A percentile compares a stretch with the other conserved stretches of the same genome.
Evolutionary conservation across 2,888 invertebrate species (phyloP).

Genomic region (Nemoura dubitans): DNA sequence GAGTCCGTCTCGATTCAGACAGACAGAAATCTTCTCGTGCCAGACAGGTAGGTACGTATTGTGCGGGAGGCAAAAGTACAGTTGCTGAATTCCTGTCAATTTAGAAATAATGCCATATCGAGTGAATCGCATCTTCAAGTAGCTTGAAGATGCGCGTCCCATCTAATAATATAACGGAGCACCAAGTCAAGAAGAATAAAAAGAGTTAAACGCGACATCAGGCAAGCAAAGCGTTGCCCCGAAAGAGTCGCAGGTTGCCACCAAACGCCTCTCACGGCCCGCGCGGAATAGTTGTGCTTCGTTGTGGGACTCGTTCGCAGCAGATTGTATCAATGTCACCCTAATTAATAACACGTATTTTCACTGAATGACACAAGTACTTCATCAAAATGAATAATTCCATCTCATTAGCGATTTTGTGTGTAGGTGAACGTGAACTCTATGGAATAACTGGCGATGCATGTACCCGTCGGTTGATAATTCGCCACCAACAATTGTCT

Average conservation of each 20-base stretch:
- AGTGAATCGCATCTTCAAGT: not conserved
- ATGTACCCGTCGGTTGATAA: not conserved
- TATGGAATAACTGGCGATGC: not conserved
- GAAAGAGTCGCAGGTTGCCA: not conserved
- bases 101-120: not conserved
- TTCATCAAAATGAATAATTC: slow-evolving; percentile 12
- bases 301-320: not conserved
- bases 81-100: not conserved
- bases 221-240: not conserved
- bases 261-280: not conserved
- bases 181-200: not conserved
- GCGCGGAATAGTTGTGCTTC: not conserved
- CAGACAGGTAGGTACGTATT: too few species aligned
- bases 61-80: not conserved
- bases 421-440: not conserved
- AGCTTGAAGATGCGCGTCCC: not conserved
- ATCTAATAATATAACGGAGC: not conserved
- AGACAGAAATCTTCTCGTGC: not conserved
- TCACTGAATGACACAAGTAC: not conserved
- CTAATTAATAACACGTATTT: not conserved
- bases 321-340: not conserved
- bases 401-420: not conserved
- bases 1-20: not conserved
- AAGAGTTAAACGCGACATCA: not conserved
- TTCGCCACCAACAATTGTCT: not conserved